A percentile compares a stretch with the other conserved stretches of the same genome.
These are phyloP conservation scores for Bombyx mandarina DNA, from an alignment of 1,140 invertebrate genomes.

Conservation along the genomic window DNA sequence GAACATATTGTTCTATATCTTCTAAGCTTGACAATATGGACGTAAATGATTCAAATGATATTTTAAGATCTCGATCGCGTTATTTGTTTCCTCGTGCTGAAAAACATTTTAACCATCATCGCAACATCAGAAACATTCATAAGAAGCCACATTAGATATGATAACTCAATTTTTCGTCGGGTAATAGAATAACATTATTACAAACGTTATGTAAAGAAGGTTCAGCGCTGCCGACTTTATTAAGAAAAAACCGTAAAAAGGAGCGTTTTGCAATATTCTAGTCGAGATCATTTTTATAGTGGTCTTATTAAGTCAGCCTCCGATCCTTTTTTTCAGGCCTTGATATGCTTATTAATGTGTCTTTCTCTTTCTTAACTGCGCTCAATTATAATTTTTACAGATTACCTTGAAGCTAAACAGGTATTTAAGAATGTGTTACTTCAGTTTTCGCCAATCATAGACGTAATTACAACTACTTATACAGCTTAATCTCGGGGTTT, in stretches of 20 bases:
- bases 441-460: too few species aligned
- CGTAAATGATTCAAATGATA: too few species aligned
- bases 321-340: slow-evolving; percentile 33
- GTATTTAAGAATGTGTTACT: too few species aligned
- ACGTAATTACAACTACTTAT: too few species aligned
- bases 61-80: too few species aligned
- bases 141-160: background rate
- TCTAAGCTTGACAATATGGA: too few species aligned
- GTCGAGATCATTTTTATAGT: slow-evolving; percentile 31
- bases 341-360: slow-evolving; percentile 48
- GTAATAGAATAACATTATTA: slow-evolving; percentile 5
- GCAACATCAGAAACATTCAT: background rate
- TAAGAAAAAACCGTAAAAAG: slow-evolving; percentile 35
- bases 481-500: too few species aligned
- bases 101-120: too few species aligned
- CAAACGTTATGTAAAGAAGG: slow-evolving; percentile 6
- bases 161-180: background rate
- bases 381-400: too few species aligned
- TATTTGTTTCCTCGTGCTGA: too few species aligned
- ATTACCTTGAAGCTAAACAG: too few species aligned
- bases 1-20: too few species aligned
- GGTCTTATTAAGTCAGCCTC: slow-evolving; percentile 54
- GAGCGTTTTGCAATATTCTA: slow-evolving; percentile 33
- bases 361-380: background rate
- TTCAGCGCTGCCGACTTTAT: slow-evolving; percentile 17